Evolutionary conservation across 2,888 invertebrate species (phyloP).

Genomic region (Eucera pruinosa): DNA sequence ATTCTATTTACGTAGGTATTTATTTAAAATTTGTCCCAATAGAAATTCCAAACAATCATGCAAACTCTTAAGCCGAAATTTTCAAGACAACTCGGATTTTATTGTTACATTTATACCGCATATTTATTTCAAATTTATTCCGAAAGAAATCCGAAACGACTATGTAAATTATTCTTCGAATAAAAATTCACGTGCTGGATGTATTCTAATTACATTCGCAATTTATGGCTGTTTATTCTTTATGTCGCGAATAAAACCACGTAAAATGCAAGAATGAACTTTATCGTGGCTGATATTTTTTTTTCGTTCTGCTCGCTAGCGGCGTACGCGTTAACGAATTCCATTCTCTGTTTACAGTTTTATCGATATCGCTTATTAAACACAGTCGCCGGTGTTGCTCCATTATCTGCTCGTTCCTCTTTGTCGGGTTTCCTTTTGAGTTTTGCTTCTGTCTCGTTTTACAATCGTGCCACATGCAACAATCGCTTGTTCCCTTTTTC

Average conservation of each 20-base stretch:
- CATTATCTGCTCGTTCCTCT: constrained; percentile 43
- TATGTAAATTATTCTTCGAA: neutral
- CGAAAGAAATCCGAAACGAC: too few relatives aligned
- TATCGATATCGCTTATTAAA: constrained; percentile 61
- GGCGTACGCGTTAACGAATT: constrained; percentile 13
- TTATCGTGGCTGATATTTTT: neutral
- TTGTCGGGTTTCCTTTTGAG: constrained; percentile 18
- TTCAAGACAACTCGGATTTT: too few relatives aligned
- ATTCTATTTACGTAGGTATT: too few relatives aligned
- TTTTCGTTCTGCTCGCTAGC: neutral
- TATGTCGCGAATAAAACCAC: neutral
- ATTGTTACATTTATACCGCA: too few relatives aligned
- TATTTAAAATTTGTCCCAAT: too few relatives aligned
- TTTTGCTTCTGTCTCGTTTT: constrained; percentile 19
- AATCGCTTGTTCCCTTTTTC: constrained; percentile 17
- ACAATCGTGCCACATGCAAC: constrained; percentile 31
- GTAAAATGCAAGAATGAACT: neutral
- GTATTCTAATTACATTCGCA: too few relatives aligned
- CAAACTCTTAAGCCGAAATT: too few relatives aligned
- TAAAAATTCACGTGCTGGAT: too few relatives aligned
- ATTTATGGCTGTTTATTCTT: neutral
- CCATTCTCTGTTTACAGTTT: constrained; percentile 34
- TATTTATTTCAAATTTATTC: too few relatives aligned
- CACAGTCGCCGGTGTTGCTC: constrained; percentile 25
- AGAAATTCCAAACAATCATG: too few relatives aligned